Base-by-base conservation (phyloP, 2,888 invertebrate genomes). In the Chloromyia formosa region DNA sequence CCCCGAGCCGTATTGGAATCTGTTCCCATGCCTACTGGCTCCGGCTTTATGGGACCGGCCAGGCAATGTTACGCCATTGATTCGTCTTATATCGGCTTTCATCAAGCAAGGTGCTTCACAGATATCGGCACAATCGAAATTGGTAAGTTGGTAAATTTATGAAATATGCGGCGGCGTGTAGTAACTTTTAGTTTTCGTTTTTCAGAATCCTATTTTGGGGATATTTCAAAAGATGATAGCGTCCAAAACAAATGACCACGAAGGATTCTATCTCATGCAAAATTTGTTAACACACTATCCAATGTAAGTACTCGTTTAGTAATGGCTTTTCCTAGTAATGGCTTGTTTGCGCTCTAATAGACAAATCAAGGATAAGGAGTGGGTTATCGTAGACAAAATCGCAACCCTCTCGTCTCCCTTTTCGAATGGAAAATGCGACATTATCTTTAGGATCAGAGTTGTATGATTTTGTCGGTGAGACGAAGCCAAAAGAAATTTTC, bases 141-240 rank as follows among this genome's bases (percentile, higher is more conserved):
- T 94, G 86, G 93, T 93, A 82, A 86, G 87, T 83, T 73, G 27
- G 12, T 4, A 7, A 54, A n/a, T 27, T 60, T 22, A 16, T 22
- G 40, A 40, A 23, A 14, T 54, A 18, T 49, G 27, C 14, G 20
- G 18, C 27, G 23, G 61, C 58, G 45, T 45, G 53, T 75, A 45
- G 56, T 14, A 62, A 9, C 22, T 27, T 60, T 16, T 42, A 1
- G 5, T n/a, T 74, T 27, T 60, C 9, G 72, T n/a, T 20, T 77
- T 86, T 86, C 2, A 93, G 89, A 91, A 89, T 80, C 92, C 93
- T 1, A 89, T 97, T 79, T 87, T 99, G 60, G 98, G 98, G 1
- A 94, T 98, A 9, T 98, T 97, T 86, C 98, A 98, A 84, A 97
- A 98, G 85, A 87, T 99, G 81, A 94, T 98, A 77, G 94, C 97